These are phyloP conservation scores for Platycheirus rosarum DNA, from an alignment of 2,888 invertebrate species.

Conservation along the genomic window DNA sequence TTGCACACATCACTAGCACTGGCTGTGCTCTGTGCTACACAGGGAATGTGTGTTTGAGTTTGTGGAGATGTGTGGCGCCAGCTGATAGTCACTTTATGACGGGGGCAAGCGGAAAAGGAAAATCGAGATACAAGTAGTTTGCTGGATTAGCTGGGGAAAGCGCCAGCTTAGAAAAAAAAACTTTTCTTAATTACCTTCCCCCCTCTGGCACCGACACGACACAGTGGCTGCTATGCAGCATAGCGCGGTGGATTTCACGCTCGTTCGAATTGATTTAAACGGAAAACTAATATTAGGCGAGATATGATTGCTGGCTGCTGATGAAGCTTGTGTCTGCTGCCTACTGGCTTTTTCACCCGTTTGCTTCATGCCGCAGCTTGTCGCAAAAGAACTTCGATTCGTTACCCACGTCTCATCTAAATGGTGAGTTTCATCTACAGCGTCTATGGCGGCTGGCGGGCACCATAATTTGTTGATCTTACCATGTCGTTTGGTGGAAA, in stretches of 20 bases:
- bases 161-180: constrained; percentile 51
- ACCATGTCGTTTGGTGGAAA: constrained; percentile 75
- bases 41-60: constrained; percentile 37
- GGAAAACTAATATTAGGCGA: constrained; percentile 71
- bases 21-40: not conserved
- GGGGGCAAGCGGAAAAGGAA: constrained; percentile 52
- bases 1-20: constrained; percentile 55
- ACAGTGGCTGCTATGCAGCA: constrained; percentile 26
- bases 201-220: constrained; percentile 25
- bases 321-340: constrained; percentile 40
- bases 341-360: constrained; percentile 40
- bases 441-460: constrained; percentile 39
- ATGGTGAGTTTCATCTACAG: constrained; percentile 25
- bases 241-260: constrained; percentile 59
- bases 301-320: constrained; percentile 66
- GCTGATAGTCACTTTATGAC: constrained; percentile 40
- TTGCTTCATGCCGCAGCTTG: constrained; percentile 40
- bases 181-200: constrained; percentile 68
- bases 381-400: constrained; percentile 16
- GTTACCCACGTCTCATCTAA: not conserved
- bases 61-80: constrained; percentile 68
- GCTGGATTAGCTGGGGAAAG: constrained; percentile 59
- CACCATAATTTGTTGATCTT: constrained; percentile 68
- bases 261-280: constrained; percentile 71
- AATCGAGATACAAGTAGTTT: constrained; percentile 11